Base-by-base conservation (phyloP, 1,140 invertebrate genomes). In the Pinna nobilis region DNA sequence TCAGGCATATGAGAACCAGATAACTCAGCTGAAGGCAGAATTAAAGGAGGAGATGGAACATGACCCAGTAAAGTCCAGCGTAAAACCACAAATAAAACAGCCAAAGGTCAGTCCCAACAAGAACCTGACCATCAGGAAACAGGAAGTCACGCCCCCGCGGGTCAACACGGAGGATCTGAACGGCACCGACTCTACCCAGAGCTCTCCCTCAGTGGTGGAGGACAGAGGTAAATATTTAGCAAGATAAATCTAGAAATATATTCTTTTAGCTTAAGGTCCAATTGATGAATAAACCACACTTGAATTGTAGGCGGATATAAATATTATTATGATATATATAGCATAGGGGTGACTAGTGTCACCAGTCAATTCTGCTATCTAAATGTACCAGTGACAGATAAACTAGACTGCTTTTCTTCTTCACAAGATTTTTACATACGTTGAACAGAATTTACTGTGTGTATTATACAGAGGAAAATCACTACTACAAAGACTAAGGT, bases 11-110 rank as follows among this genome's bases (percentile, higher is more conserved):
- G 90, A 91, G 77, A 82, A 84, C 50, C 90, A 88, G 77, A 91
- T 91, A 63, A 79, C 83, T n/a, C 84, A 90, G 80, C 81, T 90
- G 6, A 88, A 87, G 64, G 59, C 77, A 35, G 90, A 91, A 41
- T 76, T 91, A 1, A 86, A 90, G 66, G 84, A 86, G 65, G 89
- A 91, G 74, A 82, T 86, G 33, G 85, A 89, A 70, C 77, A 85
- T 47, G 82, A 83, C 61, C 79, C 76, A 33, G 64, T 73, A 20
- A 86, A 83, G 51, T 73, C 85, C 23, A 68, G 82, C 4, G 88
- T 91, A 0, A 88, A 87, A 55, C 91, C 91, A 5, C 88, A 90
- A 80, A 91, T 91, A 41, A 91, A 91, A 77, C 88, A 90, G 61
- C 90, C 90, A 18, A 86, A 86, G 73, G 85, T 85, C 30, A 76